Evolutionary conservation across 1,140 invertebrate species (phyloP).

Genomic region (Diorhabda carinulata): DNA sequence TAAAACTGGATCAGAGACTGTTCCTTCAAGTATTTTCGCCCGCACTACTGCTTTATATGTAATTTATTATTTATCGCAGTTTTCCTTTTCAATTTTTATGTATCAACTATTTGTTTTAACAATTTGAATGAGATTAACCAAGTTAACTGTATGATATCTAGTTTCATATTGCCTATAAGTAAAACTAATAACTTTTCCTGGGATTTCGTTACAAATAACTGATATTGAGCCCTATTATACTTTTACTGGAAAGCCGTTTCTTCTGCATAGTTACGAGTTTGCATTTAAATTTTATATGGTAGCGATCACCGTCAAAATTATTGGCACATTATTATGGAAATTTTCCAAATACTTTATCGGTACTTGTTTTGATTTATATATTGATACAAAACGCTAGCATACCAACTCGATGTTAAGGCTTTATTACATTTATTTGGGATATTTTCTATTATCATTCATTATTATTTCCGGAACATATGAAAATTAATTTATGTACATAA

Average conservation of each 20-base stretch:
- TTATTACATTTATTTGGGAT: neutral
- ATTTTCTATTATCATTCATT: neutral
- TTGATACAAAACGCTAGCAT: neutral
- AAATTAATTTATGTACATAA: too few species aligned
- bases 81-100: too few species aligned
- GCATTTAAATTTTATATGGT: conserved; percentile 3
- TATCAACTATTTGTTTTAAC: too few species aligned
- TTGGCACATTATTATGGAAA: neutral
- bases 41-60: too few species aligned
- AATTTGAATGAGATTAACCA: too few species aligned
- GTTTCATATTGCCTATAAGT: too few species aligned
- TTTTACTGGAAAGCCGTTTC: neutral
- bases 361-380: conserved; percentile 3
- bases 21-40: too few species aligned
- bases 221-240: neutral
- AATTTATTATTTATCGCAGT: too few species aligned
- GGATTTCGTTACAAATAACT: neutral
- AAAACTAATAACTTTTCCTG: too few species aligned
- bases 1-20: too few species aligned
- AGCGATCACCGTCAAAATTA: neutral
- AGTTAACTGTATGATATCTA: too few species aligned
- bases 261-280: neutral
- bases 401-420: neutral
- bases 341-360: neutral
- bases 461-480: neutral